Evolutionary conservation across 2,797 vertebrate species (phyloP).

Genomic region (Sebastes iracundus): DNA sequence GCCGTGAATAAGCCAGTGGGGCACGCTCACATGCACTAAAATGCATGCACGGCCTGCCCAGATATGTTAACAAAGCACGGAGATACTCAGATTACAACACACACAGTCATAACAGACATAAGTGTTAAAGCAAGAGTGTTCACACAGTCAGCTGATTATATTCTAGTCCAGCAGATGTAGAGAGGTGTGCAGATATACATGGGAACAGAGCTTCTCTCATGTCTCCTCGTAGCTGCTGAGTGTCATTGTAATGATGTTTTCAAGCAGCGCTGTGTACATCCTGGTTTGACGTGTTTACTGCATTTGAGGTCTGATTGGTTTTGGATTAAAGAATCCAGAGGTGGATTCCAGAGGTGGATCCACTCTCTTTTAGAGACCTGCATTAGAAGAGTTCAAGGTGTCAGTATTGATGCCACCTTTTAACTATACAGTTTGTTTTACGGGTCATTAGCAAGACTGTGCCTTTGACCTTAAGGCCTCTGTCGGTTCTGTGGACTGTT

Average conservation of each 20-base stretch:
- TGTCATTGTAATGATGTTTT: constrained; percentile 11
- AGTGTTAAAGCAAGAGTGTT: not conserved
- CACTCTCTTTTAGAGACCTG: constrained; percentile 10
- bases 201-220: not conserved
- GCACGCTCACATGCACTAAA: too few relatives aligned
- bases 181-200: not conserved
- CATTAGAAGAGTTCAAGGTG: constrained; percentile 14
- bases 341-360: constrained; percentile 11
- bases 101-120: too few relatives aligned
- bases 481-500: constrained; percentile 21
- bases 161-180: not conserved
- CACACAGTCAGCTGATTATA: not conserved
- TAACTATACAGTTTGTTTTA: constrained; percentile 42
- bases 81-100: too few relatives aligned
- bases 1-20: too few relatives aligned
- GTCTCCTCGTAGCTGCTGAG: not conserved
- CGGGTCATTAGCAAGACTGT: constrained; percentile 46
- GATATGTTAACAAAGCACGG: too few relatives aligned
- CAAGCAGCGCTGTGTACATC: not conserved
- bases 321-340: constrained; percentile 3
- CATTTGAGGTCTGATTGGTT: constrained; percentile 13
- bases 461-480: constrained; percentile 39
- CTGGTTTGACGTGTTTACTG: constrained; percentile 10
- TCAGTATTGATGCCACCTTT: constrained; percentile 51
- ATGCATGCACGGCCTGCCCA: rapidly evolving